Evolutionary conservation across 2,888 invertebrate genomes (phyloP).

Genomic region (Sylvicola fuscatus): DNA sequence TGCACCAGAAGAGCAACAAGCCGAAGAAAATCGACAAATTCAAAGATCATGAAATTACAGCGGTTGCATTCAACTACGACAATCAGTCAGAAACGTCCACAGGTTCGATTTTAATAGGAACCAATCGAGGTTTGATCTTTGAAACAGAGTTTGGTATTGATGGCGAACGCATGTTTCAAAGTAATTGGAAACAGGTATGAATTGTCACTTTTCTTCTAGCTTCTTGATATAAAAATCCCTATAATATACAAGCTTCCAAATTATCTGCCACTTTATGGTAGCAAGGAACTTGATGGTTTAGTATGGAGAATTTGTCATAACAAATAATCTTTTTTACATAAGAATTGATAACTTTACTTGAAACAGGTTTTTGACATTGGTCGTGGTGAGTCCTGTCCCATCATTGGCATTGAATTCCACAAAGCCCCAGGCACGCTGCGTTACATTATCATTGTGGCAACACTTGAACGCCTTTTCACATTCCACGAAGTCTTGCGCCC

Average conservation of each 20-base stretch:
- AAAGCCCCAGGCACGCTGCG: conserved; percentile 46
- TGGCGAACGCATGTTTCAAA: conserved; percentile 66
- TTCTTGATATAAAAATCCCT: no score
- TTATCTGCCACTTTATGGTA: conserved; percentile 52
- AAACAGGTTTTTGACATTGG: conserved; percentile 72
- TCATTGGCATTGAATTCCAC: conserved; percentile 76
- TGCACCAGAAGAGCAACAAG: conserved; percentile 56
- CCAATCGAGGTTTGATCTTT: conserved; percentile 73
- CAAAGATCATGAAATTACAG: conserved; percentile 57
- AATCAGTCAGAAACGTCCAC: conserved; percentile 49
- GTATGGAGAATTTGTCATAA: conserved; percentile 25
- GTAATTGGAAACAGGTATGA: conserved; percentile 67
- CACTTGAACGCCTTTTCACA: conserved; percentile 67
- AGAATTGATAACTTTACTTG: conserved; percentile 8
- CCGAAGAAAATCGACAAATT: conserved; percentile 35
- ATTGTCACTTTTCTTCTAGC: no score
- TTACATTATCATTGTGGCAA: conserved; percentile 68
- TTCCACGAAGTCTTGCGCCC: conserved; percentile 57
- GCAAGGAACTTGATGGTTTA: conserved; percentile 54
- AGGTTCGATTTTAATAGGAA: conserved; percentile 73
- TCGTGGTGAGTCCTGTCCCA: conserved; percentile 51
- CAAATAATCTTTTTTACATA: conserved; percentile 4
- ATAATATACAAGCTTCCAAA: conserved; percentile 41
- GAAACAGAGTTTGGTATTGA: conserved; percentile 72
- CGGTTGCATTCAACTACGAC: conserved; percentile 73